Conservation (phyloP, 2,797 vertebrate genomes). For the Urocyon cinereoargenteus region DNA sequence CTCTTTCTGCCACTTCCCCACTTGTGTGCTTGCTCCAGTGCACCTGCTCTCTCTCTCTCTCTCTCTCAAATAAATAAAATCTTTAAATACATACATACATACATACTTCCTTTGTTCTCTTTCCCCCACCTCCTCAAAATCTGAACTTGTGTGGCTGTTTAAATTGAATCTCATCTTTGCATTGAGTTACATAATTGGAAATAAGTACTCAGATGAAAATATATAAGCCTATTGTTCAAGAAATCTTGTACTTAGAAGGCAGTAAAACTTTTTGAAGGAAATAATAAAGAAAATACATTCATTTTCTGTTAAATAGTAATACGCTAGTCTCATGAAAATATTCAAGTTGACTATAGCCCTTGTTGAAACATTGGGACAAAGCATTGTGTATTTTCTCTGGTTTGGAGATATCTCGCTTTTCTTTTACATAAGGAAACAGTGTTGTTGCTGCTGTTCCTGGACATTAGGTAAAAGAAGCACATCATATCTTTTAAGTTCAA, state of each 20-base stretch:
- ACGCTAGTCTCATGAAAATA: slow-evolving; percentile 15
- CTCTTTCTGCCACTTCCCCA: not conserved
- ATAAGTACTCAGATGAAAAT: not conserved
- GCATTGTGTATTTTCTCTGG: not conserved
- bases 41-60: too few species aligned
- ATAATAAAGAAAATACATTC: slow-evolving; percentile 17
- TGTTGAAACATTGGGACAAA: not conserved
- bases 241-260: not conserved
- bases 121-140: not conserved
- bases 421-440: not conserved
- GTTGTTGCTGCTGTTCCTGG: not conserved
- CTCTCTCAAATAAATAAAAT: not conserved
- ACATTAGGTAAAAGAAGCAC: not conserved
- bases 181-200: slow-evolving; percentile 18
- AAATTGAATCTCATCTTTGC: not conserved
- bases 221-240: not conserved
- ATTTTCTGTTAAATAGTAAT: slow-evolving; percentile 37
- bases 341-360: not conserved
- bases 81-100: not conserved
- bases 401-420: not conserved
- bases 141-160: not conserved
- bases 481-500: slow-evolving; percentile 33
- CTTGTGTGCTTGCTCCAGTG: not conserved
- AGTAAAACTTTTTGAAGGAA: not conserved
- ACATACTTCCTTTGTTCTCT: not conserved